Conservation (phyloP, 2,113 vertebrate species). For the Nothocercus nigrocapillus region DNA sequence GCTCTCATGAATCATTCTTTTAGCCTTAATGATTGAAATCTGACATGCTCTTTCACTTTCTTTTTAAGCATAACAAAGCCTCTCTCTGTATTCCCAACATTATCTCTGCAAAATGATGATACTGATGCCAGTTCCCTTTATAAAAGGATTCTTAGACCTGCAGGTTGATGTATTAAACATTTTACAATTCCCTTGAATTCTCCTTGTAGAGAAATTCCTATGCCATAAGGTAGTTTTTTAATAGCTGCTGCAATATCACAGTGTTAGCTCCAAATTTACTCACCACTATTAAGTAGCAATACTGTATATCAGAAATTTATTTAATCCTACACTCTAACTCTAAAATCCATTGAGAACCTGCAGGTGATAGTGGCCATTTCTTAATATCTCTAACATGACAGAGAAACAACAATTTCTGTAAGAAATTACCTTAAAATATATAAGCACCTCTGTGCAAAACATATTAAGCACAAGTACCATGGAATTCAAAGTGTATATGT, state of each 20-base stretch:
- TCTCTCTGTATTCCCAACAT: not conserved
- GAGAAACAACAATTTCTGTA: not conserved
- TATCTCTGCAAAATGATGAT: not conserved
- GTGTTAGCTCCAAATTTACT: not conserved
- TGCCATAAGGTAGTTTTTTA: not conserved
- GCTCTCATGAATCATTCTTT: not conserved
- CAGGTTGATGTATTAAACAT: not conserved
- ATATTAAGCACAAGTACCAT: rapidly evolving
- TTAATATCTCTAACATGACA: not conserved
- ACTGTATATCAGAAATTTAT: not conserved
- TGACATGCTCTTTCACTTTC: not conserved
- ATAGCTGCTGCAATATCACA: not conserved
- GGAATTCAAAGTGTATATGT: not conserved
- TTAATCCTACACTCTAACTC: not conserved
- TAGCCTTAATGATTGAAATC: not conserved
- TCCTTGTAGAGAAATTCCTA: not conserved
- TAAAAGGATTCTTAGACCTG: not conserved
- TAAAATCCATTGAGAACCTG: not conserved
- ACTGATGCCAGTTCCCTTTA: not conserved
- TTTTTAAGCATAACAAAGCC: not conserved
- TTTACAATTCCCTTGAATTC: not conserved
- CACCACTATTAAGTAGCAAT: not conserved
- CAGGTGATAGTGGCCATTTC: not conserved
- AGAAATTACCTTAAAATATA: not conserved
- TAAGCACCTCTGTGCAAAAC: not conserved